Percentiles rank a stretch among this genome's conserved stretches.
phyloP scores from a whole-genome alignment of 2,113 vertebrate species.

The Acinonyx jubatus region DNA sequence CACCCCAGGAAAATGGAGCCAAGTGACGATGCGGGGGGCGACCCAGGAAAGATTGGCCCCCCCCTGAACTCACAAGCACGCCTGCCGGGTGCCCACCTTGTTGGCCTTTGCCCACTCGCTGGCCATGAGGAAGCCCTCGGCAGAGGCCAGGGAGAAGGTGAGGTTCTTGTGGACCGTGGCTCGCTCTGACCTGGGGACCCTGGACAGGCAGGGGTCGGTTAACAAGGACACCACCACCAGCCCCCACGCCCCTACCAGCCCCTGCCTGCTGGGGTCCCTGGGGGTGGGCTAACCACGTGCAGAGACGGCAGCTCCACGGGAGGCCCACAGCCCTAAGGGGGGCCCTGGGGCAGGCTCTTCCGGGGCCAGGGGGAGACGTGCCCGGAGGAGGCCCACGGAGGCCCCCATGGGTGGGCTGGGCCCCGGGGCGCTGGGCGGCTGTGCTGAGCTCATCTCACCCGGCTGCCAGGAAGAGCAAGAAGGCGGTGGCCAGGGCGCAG shows the following conservation, averaged over 20 bases:
- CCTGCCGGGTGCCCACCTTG: slow-evolving; percentile 83
- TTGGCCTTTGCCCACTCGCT: slow-evolving; percentile 89
- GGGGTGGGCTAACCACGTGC: background rate
- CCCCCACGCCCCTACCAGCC: no score
- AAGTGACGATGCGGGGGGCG: background rate
- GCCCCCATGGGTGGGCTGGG: rapidly evolving
- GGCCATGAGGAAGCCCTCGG: slow-evolving; percentile 92
- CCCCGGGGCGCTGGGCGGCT: background rate
- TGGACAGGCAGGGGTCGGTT: slow-evolving; percentile 54
- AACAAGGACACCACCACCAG: rapidly evolving
- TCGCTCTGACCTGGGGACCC: slow-evolving; percentile 91
- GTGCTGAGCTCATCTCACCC: slow-evolving; percentile 87
- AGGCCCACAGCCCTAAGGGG: background rate
- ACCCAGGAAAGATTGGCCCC: background rate
- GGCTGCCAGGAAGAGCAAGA: slow-evolving; percentile 92
- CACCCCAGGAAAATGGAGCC: background rate
- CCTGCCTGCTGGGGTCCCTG: rapidly evolving
- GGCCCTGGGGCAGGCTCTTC: background rate
- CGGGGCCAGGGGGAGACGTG: background rate
- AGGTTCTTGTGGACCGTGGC: slow-evolving; percentile 96
- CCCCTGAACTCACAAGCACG: background rate
- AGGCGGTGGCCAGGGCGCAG: slow-evolving; percentile 91
- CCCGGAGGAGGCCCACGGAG: background rate
- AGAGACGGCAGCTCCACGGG: background rate
- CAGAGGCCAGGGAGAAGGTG: slow-evolving; percentile 89